Evolutionary conservation across 2,113 vertebrate genomes (phyloP).

Genomic region (Larimichthys crocea): DNA sequence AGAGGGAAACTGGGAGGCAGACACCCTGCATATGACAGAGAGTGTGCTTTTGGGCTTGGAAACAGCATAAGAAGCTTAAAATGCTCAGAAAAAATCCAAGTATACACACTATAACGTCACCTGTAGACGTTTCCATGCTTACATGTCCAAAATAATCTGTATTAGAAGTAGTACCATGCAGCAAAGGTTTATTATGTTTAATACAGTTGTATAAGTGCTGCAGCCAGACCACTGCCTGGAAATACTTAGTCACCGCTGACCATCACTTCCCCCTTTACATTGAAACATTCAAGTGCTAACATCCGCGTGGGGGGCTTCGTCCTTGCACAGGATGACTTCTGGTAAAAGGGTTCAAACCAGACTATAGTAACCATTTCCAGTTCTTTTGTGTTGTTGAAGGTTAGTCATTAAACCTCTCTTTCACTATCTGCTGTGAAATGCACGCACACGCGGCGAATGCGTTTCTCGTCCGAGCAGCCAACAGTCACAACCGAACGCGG

Average conservation of each 20-base stretch:
- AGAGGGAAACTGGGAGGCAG: too few relatives aligned
- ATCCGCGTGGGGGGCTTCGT: neutral
- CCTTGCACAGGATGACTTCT: slow-evolving; percentile 38
- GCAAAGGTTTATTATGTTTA: too few relatives aligned
- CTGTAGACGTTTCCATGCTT: neutral
- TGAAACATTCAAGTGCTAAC: neutral
- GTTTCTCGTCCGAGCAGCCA: slow-evolving; percentile 33
- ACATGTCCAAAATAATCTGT: neutral
- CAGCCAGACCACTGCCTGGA: slow-evolving; percentile 32
- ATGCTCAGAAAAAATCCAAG: neutral
- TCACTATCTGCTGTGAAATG: slow-evolving; percentile 29
- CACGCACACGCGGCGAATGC: slow-evolving; percentile 23
- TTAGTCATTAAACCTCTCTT: slow-evolving; percentile 51
- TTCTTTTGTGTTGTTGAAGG: slow-evolving; percentile 28
- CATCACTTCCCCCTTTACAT: slow-evolving; percentile 11
- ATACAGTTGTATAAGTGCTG: neutral
- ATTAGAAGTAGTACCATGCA: too few relatives aligned
- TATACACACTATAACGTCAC: neutral
- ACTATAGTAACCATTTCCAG: slow-evolving; percentile 1
- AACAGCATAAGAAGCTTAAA: neutral
- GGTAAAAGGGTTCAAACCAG: slow-evolving; percentile 37
- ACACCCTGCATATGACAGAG: too few relatives aligned
- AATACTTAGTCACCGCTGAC: slow-evolving; percentile 33
- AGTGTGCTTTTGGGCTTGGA: neutral
- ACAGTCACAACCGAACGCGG: slow-evolving; percentile 37